These are phyloP conservation scores for Pristionchus entomophagus DNA, from an alignment of 2,888 invertebrate genomes.

Conservation along the genomic window DNA sequence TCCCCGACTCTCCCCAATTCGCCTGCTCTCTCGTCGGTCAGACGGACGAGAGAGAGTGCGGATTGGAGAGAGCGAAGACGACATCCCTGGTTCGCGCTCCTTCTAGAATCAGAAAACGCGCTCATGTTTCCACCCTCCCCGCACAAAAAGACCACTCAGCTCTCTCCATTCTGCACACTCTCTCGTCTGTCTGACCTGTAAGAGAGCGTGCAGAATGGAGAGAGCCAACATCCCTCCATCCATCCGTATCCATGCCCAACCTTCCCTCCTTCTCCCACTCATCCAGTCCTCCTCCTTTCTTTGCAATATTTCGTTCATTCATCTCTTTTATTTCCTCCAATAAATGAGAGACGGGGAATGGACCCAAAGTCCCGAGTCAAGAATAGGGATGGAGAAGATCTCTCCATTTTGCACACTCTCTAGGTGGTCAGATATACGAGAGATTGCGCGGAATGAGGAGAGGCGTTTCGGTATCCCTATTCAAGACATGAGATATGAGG, in stretches of 20 bases:
- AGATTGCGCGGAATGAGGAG: neutral
- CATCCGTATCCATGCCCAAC: neutral
- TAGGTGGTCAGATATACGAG: neutral
- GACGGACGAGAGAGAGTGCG: neutral
- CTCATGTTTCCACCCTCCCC: neutral
- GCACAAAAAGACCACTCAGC: no score
- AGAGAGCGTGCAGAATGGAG: no score
- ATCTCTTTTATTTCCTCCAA: constrained; percentile 46
- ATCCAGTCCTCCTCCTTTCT: constrained; percentile 17
- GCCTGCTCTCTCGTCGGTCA: neutral
- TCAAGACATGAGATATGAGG: no score
- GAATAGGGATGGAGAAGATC: neutral
- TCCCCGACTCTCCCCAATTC: neutral
- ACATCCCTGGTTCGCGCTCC: no score
- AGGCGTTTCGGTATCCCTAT: no score
- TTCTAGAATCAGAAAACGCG: no score
- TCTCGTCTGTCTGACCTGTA: no score
- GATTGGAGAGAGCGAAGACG: neutral
- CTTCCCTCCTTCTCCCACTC: neutral
- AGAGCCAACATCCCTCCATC: neutral
- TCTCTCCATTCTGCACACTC: no score
- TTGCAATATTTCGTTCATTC: constrained; percentile 44
- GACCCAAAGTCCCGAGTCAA: neutral
- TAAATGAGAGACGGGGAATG: neutral
- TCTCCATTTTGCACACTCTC: neutral